A percentile compares a stretch with the other conserved stretches of the same genome.
These are phyloP conservation scores for Sinohyriopsis cumingii DNA, from an alignment of 2,888 invertebrate genomes.

Conservation along the genomic window DNA sequence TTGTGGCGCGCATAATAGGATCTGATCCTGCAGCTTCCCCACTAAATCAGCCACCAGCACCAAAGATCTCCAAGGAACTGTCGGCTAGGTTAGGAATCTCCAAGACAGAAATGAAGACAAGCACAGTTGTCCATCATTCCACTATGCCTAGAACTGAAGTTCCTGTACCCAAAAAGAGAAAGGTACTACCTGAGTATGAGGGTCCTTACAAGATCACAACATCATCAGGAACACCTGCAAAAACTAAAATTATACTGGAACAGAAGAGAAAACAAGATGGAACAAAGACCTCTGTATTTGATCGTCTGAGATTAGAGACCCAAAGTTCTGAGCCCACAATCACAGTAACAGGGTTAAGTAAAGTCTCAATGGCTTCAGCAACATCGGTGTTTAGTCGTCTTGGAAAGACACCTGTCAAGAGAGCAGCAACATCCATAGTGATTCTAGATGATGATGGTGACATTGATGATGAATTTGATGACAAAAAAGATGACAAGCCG, in stretches of 20 bases:
- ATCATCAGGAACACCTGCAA: slow-evolving; percentile 73
- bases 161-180: slow-evolving; percentile 68
- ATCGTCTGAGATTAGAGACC: slow-evolving; percentile 74
- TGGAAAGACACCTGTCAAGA: slow-evolving; percentile 55
- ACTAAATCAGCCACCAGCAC: too few species aligned
- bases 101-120: background rate
- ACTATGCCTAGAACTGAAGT: slow-evolving; percentile 54
- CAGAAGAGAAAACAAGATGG: slow-evolving; percentile 48
- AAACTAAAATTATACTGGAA: slow-evolving; percentile 73
- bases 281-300: slow-evolving; percentile 73
- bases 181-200: slow-evolving; percentile 75
- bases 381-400: slow-evolving; percentile 61
- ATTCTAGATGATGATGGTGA: slow-evolving; percentile 39
- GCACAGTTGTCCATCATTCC: background rate
- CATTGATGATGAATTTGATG: slow-evolving; percentile 22
- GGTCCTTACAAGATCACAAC: slow-evolving; percentile 75
- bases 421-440: slow-evolving; percentile 55
- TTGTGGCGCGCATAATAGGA: too few species aligned
- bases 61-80: too few species aligned
- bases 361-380: slow-evolving; percentile 27
- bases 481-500: slow-evolving; percentile 17
- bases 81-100: too few species aligned
- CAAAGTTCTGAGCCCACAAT: slow-evolving; percentile 23
- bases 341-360: slow-evolving; percentile 47
- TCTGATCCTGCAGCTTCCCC: too few species aligned